These are phyloP conservation scores for Pocillopora damicornis DNA, from an alignment of 64 coral and sea anemone genomes.

Conservation along the genomic window DNA sequence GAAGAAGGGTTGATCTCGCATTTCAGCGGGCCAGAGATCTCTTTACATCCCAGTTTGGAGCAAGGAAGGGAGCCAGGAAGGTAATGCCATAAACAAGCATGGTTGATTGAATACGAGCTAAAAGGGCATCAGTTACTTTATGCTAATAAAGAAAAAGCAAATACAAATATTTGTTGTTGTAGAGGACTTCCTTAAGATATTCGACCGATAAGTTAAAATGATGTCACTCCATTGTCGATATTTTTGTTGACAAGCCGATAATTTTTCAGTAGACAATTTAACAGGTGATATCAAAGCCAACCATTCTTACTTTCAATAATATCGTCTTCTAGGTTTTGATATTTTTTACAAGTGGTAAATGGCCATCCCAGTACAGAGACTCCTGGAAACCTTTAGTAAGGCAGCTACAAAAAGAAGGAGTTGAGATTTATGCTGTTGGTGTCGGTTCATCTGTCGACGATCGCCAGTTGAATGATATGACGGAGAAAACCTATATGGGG, in stretches of 20 bases:
- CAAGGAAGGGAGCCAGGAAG: constrained; percentile 3
- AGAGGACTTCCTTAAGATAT: too few relatives aligned
- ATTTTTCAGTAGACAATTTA: too few relatives aligned
- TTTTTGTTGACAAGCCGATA: too few relatives aligned
- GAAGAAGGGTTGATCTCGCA: constrained; percentile 28
- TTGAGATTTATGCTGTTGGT: constrained; percentile 44
- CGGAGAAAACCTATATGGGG: constrained; percentile 2
- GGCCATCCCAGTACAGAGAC: constrained; percentile 10
- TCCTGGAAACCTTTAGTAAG: constrained; percentile 10
- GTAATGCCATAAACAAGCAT: background rate
- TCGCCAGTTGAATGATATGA: constrained; percentile 4
- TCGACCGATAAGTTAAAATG: too few relatives aligned
- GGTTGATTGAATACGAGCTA: background rate
- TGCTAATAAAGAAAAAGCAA: too few relatives aligned
- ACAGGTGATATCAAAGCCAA: too few relatives aligned
- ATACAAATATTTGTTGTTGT: too few relatives aligned
- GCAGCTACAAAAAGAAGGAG: background rate
- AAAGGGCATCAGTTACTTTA: too few relatives aligned
- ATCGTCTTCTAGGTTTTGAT: constrained; percentile 13
- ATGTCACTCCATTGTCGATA: too few relatives aligned
- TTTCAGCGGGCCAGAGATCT: constrained; percentile 8
- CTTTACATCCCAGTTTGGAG: constrained; percentile 3
- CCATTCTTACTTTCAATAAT: background rate
- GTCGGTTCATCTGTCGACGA: constrained; percentile 25
- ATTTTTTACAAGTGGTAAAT: constrained; percentile 33